These are phyloP conservation scores for Campylorhamphus procurvoides DNA, from an alignment of 2,113 vertebrate genomes.

Conservation along the genomic window DNA sequence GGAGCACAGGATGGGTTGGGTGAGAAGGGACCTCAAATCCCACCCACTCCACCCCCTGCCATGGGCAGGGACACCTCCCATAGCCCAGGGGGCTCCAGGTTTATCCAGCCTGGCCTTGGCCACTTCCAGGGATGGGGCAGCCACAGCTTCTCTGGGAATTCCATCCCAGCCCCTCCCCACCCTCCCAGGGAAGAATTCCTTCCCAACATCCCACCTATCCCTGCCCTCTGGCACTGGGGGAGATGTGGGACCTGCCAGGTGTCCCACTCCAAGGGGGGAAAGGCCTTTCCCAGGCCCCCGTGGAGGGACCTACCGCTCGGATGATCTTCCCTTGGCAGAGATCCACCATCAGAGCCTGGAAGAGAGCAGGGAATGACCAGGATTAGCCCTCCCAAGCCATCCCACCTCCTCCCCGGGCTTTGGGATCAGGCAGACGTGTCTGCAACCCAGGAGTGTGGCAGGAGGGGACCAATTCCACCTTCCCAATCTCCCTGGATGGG, in stretches of 20 bases:
- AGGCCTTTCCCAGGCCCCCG: neutral
- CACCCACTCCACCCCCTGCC: neutral
- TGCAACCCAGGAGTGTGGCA: rapidly evolving
- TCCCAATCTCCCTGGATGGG: neutral
- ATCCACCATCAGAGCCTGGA: slow-evolving; percentile 88
- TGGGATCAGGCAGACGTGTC: neutral
- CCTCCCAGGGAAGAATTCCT: too few relatives aligned
- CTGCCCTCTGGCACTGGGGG: neutral
- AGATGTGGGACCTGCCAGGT: neutral
- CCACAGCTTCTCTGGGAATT: too few relatives aligned
- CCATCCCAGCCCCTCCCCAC: too few relatives aligned
- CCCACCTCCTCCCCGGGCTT: neutral
- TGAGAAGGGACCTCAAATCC: neutral
- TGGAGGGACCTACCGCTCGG: slow-evolving; percentile 73
- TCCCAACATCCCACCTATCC: too few relatives aligned
- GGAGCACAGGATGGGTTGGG: neutral
- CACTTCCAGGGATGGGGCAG: too few relatives aligned
- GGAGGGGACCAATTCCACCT: neutral
- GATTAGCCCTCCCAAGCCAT: neutral
- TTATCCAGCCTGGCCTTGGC: too few relatives aligned
- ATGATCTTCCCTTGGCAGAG: slow-evolving; percentile 84
- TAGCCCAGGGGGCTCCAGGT: neutral
- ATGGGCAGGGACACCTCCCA: neutral
- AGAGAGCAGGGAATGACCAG: neutral
- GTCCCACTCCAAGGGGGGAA: neutral